Evolutionary conservation across 2,113 vertebrate species (phyloP).

Genomic region (Phocoena phocoena): DNA sequence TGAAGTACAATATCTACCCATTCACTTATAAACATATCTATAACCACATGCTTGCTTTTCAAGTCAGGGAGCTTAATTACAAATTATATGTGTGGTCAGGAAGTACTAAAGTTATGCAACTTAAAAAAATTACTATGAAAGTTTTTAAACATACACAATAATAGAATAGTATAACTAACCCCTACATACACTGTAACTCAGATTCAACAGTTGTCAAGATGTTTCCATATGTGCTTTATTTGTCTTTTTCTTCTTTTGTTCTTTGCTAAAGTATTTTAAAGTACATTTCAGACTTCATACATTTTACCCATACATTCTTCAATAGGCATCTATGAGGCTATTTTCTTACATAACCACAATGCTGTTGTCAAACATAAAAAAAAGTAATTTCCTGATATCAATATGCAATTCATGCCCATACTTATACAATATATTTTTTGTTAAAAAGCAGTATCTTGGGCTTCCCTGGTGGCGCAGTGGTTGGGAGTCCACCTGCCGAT

Average conservation of each 20-base stretch:
- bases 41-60: not conserved
- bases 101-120: not conserved
- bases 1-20: not conserved
- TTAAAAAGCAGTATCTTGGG: not conserved
- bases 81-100: not conserved
- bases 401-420: not conserved
- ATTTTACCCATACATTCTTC: not conserved
- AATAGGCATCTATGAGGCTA: not conserved
- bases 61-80: not conserved
- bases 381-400: not conserved
- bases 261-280: not conserved
- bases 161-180: not conserved
- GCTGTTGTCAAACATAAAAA: not conserved
- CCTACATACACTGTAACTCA: not conserved
- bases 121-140: not conserved
- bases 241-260: not conserved
- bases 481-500: too few relatives aligned
- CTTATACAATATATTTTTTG: not conserved
- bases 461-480: too few relatives aligned
- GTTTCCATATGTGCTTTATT: not conserved
- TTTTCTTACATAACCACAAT: not conserved
- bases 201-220: not conserved
- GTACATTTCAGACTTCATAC: not conserved
- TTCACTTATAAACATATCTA: not conserved
- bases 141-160: not conserved